Evolutionary conservation across 1,140 invertebrate species (phyloP).

Genomic region (Gonioctena quinquepunctata): DNA sequence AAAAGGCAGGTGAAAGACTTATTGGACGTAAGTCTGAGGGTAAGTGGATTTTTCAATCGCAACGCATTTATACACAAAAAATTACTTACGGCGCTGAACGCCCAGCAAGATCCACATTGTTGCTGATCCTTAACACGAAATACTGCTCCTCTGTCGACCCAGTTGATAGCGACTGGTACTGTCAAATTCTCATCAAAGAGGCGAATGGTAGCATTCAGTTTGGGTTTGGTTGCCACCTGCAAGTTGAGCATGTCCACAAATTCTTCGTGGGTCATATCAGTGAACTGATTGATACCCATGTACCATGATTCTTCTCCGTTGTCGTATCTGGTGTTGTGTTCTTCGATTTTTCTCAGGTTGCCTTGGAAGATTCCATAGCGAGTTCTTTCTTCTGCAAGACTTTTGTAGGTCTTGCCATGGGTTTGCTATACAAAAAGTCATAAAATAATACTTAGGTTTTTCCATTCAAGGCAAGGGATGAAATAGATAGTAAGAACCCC

Average conservation of each 20-base stretch:
- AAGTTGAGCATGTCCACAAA: conserved; percentile 12
- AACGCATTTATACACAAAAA: no score
- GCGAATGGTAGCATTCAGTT: no score
- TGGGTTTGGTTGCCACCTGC: not conserved
- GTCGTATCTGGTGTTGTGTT: conserved; percentile 31
- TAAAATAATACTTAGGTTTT: no score
- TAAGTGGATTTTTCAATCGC: no score
- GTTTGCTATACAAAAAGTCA: no score
- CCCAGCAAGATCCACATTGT: not conserved
- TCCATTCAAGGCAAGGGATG: no score
- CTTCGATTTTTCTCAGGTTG: conserved; percentile 25
- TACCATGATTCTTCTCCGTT: conserved; percentile 29
- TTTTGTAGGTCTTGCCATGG: conserved; percentile 9
- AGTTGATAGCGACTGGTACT: conserved; percentile 30
- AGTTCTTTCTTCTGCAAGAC: conserved; percentile 81
- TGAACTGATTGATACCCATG: conserved; percentile 26
- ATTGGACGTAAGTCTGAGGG: no score
- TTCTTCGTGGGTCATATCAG: conserved; percentile 31
- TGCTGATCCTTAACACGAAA: conserved; percentile 8
- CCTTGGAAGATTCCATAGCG: conserved; percentile 61
- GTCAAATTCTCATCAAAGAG: no score
- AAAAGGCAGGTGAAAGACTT: no score
- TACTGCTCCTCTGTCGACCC: conserved; percentile 35
- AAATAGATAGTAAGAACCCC: no score
- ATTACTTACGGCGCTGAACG: conserved; percentile 3